Evolutionary conservation across 2,113 vertebrate genomes (phyloP).

Genomic region (Paralichthys olivaceus): DNA sequence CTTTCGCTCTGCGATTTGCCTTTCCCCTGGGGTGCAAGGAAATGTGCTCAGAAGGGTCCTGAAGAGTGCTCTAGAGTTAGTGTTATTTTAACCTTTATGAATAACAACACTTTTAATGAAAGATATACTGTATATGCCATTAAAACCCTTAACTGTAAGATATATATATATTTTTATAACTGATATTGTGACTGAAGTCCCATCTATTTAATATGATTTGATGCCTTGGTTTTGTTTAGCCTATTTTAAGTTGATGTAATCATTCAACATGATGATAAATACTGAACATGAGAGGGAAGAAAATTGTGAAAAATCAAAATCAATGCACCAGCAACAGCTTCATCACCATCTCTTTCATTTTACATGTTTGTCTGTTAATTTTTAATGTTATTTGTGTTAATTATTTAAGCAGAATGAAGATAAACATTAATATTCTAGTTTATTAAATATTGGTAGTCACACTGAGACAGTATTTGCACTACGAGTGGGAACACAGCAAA

Average conservation of each 20-base stretch:
- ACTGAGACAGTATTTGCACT: slow-evolving; percentile 61
- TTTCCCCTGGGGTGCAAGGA: slow-evolving; percentile 43
- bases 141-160: slow-evolving; percentile 78
- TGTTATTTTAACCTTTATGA: slow-evolving; percentile 64
- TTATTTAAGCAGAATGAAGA: slow-evolving; percentile 19
- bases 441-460: slow-evolving; percentile 26
- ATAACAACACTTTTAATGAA: slow-evolving; percentile 73
- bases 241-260: slow-evolving; percentile 43
- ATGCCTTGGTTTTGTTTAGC: slow-evolving; percentile 62
- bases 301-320: slow-evolving; percentile 37
- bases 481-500: slow-evolving; percentile 56
- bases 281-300: slow-evolving; percentile 17
- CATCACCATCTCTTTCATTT: slow-evolving; percentile 39
- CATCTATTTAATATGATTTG: slow-evolving; percentile 74
- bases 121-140: slow-evolving; percentile 71
- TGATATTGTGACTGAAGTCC: slow-evolving; percentile 74
- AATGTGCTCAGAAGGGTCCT: slow-evolving; percentile 49
- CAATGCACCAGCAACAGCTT: slow-evolving; percentile 68
- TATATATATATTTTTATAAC: slow-evolving; percentile 87
- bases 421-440: background rate
- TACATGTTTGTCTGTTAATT: slow-evolving; percentile 21
- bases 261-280: slow-evolving; percentile 26
- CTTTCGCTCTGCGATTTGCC: slow-evolving; percentile 61
- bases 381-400: slow-evolving; percentile 6
- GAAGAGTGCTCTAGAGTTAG: slow-evolving; percentile 46